Evolutionary conservation across 2,113 vertebrate genomes (phyloP).

Genomic region (Ariopsis seemanni): DNA sequence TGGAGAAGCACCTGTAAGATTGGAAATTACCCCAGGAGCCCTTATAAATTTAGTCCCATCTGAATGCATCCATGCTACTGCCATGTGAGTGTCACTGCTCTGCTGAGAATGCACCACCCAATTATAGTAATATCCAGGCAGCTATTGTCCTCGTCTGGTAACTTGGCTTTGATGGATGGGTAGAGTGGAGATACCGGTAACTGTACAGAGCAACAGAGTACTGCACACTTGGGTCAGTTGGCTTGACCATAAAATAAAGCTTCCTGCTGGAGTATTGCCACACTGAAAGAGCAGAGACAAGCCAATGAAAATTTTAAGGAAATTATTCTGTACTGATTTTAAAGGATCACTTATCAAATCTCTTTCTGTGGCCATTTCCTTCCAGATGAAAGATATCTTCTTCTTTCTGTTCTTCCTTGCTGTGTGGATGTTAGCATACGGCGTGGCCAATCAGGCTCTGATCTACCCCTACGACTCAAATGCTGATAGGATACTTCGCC

Average conservation of each 20-base stretch:
- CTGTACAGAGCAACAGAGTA: neutral
- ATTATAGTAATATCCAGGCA: neutral
- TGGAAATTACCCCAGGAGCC: no score
- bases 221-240: no score
- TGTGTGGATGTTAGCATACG: constrained; percentile 86
- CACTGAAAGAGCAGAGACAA: neutral
- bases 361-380: neutral
- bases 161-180: no score
- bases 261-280: neutral
- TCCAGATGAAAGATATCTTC: constrained; percentile 87
- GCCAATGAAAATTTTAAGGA: neutral
- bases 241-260: neutral
- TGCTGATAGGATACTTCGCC: constrained; percentile 74
- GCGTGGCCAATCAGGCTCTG: constrained; percentile 86
- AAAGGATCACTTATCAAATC: neutral
- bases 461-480: constrained; percentile 76
- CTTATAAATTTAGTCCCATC: no score
- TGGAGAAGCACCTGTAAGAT: no score
- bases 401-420: constrained; percentile 91
- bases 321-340: neutral
- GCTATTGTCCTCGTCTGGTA: no score
- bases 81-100: neutral
- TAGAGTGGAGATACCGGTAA: neutral
- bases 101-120: neutral
- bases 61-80: neutral